Evolutionary conservation across 2,113 vertebrate species (phyloP).

Genomic region (Salvator merianae): DNA sequence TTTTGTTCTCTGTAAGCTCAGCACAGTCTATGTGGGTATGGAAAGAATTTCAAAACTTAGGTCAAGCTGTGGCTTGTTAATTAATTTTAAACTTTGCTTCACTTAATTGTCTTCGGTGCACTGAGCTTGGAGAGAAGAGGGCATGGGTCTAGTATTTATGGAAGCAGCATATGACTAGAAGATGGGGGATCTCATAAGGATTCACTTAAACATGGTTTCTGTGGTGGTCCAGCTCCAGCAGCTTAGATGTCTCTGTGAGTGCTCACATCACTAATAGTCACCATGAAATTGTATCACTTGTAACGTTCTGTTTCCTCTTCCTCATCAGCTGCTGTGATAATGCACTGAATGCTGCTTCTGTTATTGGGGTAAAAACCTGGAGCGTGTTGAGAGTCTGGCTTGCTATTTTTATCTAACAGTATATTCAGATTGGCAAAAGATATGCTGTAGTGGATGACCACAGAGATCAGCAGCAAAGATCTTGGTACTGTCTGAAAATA

Average conservation of each 20-base stretch:
- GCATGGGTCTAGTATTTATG: background rate
- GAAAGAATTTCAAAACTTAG: background rate
- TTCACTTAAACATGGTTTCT: background rate
- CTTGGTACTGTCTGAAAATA: background rate
- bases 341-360: background rate
- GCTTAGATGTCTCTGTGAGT: background rate
- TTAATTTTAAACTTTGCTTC: background rate
- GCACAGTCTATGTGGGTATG: background rate
- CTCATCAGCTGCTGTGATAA: background rate
- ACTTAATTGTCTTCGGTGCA: background rate
- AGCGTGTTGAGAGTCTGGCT: background rate
- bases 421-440: background rate
- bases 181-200: background rate
- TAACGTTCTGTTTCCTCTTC: background rate
- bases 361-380: background rate
- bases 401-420: background rate
- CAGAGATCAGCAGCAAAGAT: background rate
- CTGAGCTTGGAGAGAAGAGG: background rate
- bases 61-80: background rate
- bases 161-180: background rate
- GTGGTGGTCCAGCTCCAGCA: background rate
- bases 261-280: background rate
- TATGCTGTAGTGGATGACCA: background rate
- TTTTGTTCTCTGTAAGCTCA: background rate
- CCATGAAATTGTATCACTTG: background rate